Evolutionary conservation across 2,797 vertebrate genomes (phyloP).

Genomic region (Paratrypauchen microcephalus): DNA sequence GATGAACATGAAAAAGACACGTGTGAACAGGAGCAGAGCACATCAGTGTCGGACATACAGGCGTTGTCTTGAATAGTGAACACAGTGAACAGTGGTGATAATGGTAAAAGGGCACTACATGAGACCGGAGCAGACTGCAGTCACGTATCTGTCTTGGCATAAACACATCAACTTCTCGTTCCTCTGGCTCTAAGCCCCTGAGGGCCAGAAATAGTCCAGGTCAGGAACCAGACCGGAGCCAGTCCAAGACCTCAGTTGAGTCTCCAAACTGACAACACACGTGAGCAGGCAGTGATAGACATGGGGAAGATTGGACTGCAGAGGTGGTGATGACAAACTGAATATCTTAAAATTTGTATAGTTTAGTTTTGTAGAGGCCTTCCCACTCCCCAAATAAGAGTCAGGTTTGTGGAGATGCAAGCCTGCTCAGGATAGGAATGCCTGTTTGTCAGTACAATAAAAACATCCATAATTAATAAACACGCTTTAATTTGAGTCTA

Average conservation of each 20-base stretch:
- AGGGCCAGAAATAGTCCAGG: constrained; percentile 64
- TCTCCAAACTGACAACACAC: too few species aligned
- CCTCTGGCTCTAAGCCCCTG: constrained; percentile 58
- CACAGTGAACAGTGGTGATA: background rate
- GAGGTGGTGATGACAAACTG: too few species aligned
- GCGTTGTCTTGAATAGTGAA: constrained; percentile 11
- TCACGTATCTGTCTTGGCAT: constrained; percentile 23
- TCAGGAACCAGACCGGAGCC: constrained; percentile 32
- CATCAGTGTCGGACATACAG: background rate
- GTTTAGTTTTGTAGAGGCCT: too few species aligned
- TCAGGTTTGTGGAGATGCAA: too few species aligned
- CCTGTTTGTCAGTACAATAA: too few species aligned
- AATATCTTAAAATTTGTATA: too few species aligned
- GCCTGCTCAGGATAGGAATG: too few species aligned
- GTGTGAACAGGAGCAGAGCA: constrained; percentile 21
- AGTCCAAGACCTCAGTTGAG: constrained; percentile 51
- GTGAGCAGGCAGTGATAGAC: too few species aligned
- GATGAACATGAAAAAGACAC: constrained; percentile 10
- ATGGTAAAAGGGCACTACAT: constrained; percentile 1
- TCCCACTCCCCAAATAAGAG: too few species aligned
- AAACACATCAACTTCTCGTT: constrained; percentile 41
- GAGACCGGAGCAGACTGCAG: constrained; percentile 7
- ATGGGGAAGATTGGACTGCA: too few species aligned
- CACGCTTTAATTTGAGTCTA: too few species aligned
- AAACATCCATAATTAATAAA: too few species aligned